A percentile compares a stretch with the other conserved stretches of the same genome.
These are phyloP conservation scores for Brachionus asplanchnoidis DNA, from an alignment of 1,140 invertebrate genomes.

Conservation along the genomic window DNA sequence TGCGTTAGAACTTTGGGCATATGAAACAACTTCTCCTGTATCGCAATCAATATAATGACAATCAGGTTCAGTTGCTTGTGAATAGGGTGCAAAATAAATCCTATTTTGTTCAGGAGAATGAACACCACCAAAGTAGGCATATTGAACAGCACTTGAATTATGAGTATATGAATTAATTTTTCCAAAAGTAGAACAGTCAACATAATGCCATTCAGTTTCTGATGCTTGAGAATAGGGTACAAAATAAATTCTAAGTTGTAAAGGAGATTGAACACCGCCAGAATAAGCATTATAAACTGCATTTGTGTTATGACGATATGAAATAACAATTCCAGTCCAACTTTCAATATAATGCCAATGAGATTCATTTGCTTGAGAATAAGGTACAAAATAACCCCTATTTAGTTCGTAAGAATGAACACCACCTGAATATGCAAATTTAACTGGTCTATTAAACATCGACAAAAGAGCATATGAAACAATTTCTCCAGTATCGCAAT, in stretches of 20 bases:
- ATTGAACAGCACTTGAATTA: not conserved
- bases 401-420: too few species aligned
- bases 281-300: not conserved
- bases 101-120: not conserved
- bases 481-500: not conserved
- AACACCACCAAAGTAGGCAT: not conserved
- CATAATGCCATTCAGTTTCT: not conserved
- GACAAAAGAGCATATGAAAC: too few species aligned
- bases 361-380: too few species aligned
- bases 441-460: too few species aligned
- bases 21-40: not conserved
- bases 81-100: not conserved
- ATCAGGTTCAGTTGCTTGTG: not conserved
- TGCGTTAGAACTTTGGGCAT: not conserved
- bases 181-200: not conserved
- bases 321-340: too few species aligned
- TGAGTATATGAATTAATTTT: not conserved
- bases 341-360: too few species aligned
- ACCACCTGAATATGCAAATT: not conserved
- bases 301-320: too few species aligned
- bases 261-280: not conserved
- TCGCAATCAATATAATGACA: not conserved
- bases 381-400: too few species aligned
- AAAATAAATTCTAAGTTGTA: not conserved
- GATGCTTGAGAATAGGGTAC: not conserved